Base-by-base conservation (phyloP, 1,140 invertebrate species). In the Hyphantria cunea region DNA sequence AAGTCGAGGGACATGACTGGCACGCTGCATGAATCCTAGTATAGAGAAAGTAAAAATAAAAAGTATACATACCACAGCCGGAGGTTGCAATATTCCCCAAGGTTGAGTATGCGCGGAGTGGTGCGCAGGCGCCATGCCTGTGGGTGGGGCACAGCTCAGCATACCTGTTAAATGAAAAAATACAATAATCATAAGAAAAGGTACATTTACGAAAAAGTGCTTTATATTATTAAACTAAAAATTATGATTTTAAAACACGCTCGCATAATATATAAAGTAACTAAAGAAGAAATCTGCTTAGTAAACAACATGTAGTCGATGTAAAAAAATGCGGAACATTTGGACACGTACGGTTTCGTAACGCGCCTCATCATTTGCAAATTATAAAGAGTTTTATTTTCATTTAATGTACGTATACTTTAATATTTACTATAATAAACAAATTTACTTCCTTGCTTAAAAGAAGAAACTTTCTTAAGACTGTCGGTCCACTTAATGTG, bases 61-160 rank as follows among this genome's bases (percentile, higher is more conserved):
- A 56, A 11, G 3, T 32, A 42, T 69, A 79, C 86, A 81, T 79
- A 88, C 85, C 68, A 90, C 86, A 32, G 71, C 64, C 0, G 82
- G 69, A 4, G 77, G 79, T 67, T 80, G 87, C 7, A 82, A 61
- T 0, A 85, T 61, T 25, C 80, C 72, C 83, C 86, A 90, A 6
- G 75, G 34, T n/a, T 80, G 67, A 15, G 75, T 44, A 59, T 86
- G 86, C 3, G 83, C 47, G 34, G 74, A 56, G 61, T 87, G 84
- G 9, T 78, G 73, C 42, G 83, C 80, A 53, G 83, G 76, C 79
- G 82, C 71, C 80, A 86, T 84, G 76, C 80, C 82, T 69, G 84
- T 82, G 75, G 85, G 83, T 47, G 84, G 75, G 5, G 87, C 86
- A 52, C 84, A 89, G 39, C 84, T 89, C 49, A 90, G 61, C 87